A percentile compares a stretch with the other conserved stretches of the same genome.
phyloP scores from a whole-genome alignment of 92 coral and sea anemone species.

The Ricordea florida region DNA sequence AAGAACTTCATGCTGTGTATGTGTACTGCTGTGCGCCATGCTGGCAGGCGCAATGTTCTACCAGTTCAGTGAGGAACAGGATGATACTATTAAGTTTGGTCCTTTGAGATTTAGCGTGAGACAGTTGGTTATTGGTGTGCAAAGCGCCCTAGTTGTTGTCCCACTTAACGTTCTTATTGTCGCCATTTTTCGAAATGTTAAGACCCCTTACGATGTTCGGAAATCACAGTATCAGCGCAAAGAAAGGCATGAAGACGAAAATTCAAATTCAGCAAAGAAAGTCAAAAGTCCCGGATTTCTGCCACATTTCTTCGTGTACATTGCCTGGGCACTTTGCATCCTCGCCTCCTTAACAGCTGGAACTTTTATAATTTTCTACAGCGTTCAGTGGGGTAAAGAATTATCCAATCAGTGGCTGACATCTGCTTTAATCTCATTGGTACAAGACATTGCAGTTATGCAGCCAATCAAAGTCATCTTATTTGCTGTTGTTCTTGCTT shows the following conservation, averaged over 20 bases:
- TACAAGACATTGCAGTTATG: slow-evolving; percentile 81
- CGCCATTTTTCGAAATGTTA: slow-evolving; percentile 79
- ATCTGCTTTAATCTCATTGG: slow-evolving; percentile 69
- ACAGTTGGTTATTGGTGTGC: slow-evolving; percentile 80
- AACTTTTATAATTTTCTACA: slow-evolving; percentile 69
- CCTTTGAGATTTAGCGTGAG: slow-evolving; percentile 79
- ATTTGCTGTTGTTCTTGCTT: slow-evolving; percentile 70
- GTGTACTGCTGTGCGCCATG: slow-evolving; percentile 87
- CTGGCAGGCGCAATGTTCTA: slow-evolving; percentile 96
- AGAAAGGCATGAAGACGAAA: neutral
- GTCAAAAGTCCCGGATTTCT: slow-evolving; percentile 60
- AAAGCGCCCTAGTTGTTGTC: slow-evolving; percentile 84
- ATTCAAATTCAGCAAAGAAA: neutral
- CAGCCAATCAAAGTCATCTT: slow-evolving; percentile 80
- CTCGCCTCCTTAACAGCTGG: slow-evolving; percentile 62
- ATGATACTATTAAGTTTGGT: slow-evolving; percentile 73
- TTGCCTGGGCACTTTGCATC: slow-evolving; percentile 71
- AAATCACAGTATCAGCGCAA: neutral
- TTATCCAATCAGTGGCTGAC: slow-evolving; percentile 83
- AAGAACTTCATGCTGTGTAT: slow-evolving; percentile 86
- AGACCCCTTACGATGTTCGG: neutral
- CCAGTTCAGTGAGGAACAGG: slow-evolving; percentile 79
- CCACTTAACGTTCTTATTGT: slow-evolving; percentile 84
- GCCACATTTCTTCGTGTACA: slow-evolving; percentile 75
- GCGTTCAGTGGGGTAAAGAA: slow-evolving; percentile 86